phyloP scores from a whole-genome alignment of 1,140 invertebrate genomes.

The Sinella curviseta region DNA sequence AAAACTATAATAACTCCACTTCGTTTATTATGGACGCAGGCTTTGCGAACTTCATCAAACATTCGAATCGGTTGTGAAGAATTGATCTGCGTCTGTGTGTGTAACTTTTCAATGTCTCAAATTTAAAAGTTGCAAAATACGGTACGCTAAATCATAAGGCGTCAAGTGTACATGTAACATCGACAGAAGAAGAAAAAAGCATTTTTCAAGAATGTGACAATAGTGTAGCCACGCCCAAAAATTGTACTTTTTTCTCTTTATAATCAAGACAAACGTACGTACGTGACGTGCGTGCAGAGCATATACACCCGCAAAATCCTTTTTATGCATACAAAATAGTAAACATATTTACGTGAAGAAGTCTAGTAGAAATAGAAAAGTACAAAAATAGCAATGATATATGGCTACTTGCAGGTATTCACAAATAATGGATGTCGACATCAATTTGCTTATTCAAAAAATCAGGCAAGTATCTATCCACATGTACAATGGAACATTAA shows the following conservation, averaged over 20 bases:
- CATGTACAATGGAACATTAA: not conserved
- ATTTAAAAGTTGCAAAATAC: too few relatives aligned
- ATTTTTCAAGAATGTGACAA: constrained; percentile 13
- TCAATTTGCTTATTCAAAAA: constrained; percentile 17
- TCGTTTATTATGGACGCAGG: too few relatives aligned
- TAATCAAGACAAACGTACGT: not conserved
- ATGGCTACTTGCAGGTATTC: not conserved
- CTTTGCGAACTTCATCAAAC: too few relatives aligned
- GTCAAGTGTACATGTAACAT: not conserved
- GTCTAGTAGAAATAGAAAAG: not conserved
- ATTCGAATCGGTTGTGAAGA: too few relatives aligned
- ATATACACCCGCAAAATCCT: not conserved
- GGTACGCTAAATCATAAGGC: not conserved
- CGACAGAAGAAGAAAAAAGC: not conserved
- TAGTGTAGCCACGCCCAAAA: not conserved
- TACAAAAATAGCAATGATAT: not conserved
- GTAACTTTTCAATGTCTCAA: too few relatives aligned
- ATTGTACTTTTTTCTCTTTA: not conserved
- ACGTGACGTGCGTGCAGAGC: not conserved
- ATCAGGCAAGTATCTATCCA: not conserved
- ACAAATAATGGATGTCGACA: constrained; percentile 1
- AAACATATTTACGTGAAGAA: too few relatives aligned
- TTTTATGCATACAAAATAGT: not conserved
- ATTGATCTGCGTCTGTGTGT: too few relatives aligned
- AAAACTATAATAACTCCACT: too few relatives aligned